These are phyloP conservation scores for Melinaea menophilus DNA, from an alignment of 2,888 invertebrate species.

Conservation along the genomic window DNA sequence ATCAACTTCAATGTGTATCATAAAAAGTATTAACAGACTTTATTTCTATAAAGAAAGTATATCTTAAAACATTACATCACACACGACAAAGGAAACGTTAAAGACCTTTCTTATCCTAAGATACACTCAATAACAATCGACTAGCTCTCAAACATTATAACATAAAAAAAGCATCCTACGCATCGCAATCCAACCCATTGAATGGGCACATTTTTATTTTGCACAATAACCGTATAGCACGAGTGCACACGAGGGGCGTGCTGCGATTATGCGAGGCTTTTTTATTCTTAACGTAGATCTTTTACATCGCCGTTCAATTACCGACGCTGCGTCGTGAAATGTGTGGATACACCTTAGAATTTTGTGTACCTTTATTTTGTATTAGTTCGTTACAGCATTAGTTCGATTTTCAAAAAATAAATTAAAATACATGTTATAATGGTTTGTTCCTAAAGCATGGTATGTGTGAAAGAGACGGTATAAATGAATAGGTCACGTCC, in stretches of 20 bases:
- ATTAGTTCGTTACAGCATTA: not conserved
- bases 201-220: conserved; percentile 67
- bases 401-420: not conserved
- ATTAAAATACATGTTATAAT: not conserved
- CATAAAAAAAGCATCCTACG: conserved; percentile 26
- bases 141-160: conserved; percentile 3
- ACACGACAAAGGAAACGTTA: not conserved
- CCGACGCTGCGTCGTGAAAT: conserved; percentile 55
- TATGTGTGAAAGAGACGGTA: conserved; percentile 13
- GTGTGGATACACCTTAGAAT: conserved; percentile 43
- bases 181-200: conserved; percentile 47
- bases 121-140: conserved; percentile 3
- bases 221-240: conserved; percentile 60
- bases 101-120: not conserved
- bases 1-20: not conserved
- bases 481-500: conserved; percentile 42
- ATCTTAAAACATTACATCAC: not conserved
- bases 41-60: not conserved
- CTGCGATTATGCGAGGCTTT: conserved; percentile 69
- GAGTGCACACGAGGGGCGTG: conserved; percentile 61
- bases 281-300: conserved; percentile 74
- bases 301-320: conserved; percentile 78
- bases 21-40: not conserved
- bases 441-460: not conserved
- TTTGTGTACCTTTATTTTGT: not conserved